Evolutionary conservation across 2,888 invertebrate species (phyloP).

Genomic region (Bhutanitis thaidina): DNA sequence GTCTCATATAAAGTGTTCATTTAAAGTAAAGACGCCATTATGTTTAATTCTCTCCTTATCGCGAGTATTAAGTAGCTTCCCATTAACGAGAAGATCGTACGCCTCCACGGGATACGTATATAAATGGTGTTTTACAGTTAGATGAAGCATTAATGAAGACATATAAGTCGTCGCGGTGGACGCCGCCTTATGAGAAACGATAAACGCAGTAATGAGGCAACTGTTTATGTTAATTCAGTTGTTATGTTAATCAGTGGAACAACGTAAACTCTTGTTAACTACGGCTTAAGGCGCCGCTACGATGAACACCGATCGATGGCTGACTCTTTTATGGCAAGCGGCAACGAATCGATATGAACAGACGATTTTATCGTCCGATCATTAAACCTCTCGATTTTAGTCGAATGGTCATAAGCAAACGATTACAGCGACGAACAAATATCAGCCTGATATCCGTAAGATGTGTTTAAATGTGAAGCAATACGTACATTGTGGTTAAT

Average conservation of each 20-base stretch:
- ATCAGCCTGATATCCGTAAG: too few species aligned
- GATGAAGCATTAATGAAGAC: slow-evolving; percentile 23
- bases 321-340: background rate
- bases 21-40: slow-evolving; percentile 9
- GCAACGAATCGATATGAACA: background rate
- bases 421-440: too few species aligned
- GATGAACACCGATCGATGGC: background rate
- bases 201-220: slow-evolving; percentile 26
- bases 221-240: slow-evolving; percentile 17
- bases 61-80: slow-evolving; percentile 4
- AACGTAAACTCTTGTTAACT: slow-evolving; percentile 13
- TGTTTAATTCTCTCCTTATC: slow-evolving; percentile 5
- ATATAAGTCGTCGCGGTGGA: slow-evolving; percentile 18
- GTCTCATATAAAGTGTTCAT: slow-evolving; percentile 8
- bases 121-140: slow-evolving; percentile 10
- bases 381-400: too few species aligned
- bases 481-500: too few species aligned
- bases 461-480: too few species aligned
- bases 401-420: too few species aligned
- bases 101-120: background rate
- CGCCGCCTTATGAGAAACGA: slow-evolving; percentile 24
- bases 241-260: slow-evolving; percentile 17
- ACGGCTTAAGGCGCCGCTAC: background rate
- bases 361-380: slow-evolving; percentile 1
- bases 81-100: slow-evolving; percentile 5